These are phyloP conservation scores for Amphiura filiformis DNA, from an alignment of 35 echinoderm and acorn worm genomes.

Conservation along the genomic window DNA sequence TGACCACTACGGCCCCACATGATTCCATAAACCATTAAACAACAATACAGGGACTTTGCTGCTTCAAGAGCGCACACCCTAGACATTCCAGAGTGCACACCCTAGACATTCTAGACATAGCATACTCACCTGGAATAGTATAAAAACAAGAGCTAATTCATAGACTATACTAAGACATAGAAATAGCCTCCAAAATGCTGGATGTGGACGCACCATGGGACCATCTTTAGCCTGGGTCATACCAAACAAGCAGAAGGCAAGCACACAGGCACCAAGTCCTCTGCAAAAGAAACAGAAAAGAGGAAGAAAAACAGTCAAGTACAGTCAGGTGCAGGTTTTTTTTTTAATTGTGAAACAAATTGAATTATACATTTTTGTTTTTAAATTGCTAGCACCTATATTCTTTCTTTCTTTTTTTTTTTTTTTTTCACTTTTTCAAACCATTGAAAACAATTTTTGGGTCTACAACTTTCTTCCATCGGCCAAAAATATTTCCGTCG, in stretches of 20 bases:
- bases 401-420: no score
- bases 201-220: constrained; percentile 86
- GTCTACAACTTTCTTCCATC: background rate
- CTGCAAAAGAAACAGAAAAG: constrained; percentile 45
- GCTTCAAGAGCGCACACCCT: no score
- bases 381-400: background rate
- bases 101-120: no score
- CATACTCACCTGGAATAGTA: constrained; percentile 79
- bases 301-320: no score
- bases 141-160: constrained; percentile 76
- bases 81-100: no score
- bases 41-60: no score
- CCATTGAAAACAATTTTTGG: background rate
- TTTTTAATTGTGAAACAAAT: background rate
- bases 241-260: constrained; percentile 82
- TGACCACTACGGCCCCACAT: no score
- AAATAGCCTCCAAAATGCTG: constrained; percentile 85
- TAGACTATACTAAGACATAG: constrained; percentile 88
- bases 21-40: no score
- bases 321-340: background rate
- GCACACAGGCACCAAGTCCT: constrained; percentile 71
- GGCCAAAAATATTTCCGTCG: no score
- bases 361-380: no score
- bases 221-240: constrained; percentile 98
- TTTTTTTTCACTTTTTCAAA: no score